A percentile compares a stretch with the other conserved stretches of the same genome.
These are phyloP conservation scores for Perca schrenkii DNA, from an alignment of 2,113 vertebrate species.

Conservation along the genomic window DNA sequence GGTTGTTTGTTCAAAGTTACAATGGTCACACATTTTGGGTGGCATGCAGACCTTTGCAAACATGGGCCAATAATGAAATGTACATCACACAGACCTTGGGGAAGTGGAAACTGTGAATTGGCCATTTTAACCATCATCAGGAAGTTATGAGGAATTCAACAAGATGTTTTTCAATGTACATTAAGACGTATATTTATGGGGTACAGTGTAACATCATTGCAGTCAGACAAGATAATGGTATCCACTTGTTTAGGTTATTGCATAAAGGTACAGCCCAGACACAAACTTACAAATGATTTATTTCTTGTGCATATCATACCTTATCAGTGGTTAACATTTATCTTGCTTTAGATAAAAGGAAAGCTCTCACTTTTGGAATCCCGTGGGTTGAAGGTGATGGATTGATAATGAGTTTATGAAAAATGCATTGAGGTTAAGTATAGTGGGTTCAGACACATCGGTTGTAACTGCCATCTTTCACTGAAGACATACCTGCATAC, in stretches of 20 bases:
- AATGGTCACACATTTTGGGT: neutral
- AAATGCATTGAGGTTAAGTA: conserved; percentile 54
- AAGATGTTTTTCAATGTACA: neutral
- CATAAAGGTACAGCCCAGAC: neutral
- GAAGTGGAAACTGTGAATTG: neutral
- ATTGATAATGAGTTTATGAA: conserved; percentile 57
- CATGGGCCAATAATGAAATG: neutral
- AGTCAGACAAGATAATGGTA: conserved; percentile 25
- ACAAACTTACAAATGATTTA: conserved; percentile 9
- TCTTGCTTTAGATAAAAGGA: conserved; percentile 42
- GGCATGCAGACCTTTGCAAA: neutral
- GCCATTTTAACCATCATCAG: neutral
- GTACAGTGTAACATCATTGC: neutral
- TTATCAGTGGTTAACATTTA: conserved; percentile 25
- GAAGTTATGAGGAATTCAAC: neutral
- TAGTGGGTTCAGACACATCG: conserved; percentile 24
- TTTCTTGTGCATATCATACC: neutral
- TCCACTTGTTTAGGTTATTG: neutral
- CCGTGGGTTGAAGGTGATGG: conserved; percentile 19
- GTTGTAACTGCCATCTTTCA: conserved; percentile 29
- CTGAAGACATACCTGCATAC: conserved; percentile 12
- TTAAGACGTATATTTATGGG: neutral
- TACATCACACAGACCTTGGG: neutral
- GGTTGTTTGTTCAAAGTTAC: neutral
- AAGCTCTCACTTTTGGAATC: conserved; percentile 33